Evolutionary conservation across 2,113 vertebrate genomes (phyloP).

Genomic region (Empidonax traillii): DNA sequence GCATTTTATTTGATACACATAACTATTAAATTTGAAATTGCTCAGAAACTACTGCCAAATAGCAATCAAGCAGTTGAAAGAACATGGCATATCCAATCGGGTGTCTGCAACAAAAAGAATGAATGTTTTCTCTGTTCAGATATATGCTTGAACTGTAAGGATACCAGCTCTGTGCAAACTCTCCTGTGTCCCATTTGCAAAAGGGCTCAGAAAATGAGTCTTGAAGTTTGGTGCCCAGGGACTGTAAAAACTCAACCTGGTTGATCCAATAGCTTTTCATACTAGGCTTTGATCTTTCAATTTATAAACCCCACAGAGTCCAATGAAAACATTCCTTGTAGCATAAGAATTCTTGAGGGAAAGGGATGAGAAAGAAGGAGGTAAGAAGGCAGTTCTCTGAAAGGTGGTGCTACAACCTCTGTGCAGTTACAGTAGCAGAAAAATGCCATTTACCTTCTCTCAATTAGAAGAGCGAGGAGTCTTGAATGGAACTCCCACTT

Average conservation of each 20-base stretch:
- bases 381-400: background rate
- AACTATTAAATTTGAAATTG: conserved; percentile 70
- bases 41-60: conserved; percentile 70
- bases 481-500: background rate
- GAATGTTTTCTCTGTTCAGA: conserved; percentile 33
- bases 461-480: background rate
- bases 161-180: background rate
- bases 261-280: background rate
- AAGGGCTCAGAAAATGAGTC: background rate
- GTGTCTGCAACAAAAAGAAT: conserved; percentile 27
- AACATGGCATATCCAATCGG: conserved; percentile 1
- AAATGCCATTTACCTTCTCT: background rate
- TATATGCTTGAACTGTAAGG: conserved; percentile 8
- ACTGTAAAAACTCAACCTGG: background rate
- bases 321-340: background rate
- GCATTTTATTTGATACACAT: conserved; percentile 61
- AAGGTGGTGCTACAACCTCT: background rate
- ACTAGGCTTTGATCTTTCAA: background rate
- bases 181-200: background rate
- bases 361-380: background rate
- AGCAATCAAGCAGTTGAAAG: conserved; percentile 68
- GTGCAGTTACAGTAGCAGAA: background rate
- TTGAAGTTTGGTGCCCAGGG: background rate
- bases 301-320: background rate
- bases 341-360: background rate